Percentiles rank a stretch among this genome's conserved stretches.
Conservation (phyloP, 2,113 vertebrate genomes). For the Notechis scutatus region DNA sequence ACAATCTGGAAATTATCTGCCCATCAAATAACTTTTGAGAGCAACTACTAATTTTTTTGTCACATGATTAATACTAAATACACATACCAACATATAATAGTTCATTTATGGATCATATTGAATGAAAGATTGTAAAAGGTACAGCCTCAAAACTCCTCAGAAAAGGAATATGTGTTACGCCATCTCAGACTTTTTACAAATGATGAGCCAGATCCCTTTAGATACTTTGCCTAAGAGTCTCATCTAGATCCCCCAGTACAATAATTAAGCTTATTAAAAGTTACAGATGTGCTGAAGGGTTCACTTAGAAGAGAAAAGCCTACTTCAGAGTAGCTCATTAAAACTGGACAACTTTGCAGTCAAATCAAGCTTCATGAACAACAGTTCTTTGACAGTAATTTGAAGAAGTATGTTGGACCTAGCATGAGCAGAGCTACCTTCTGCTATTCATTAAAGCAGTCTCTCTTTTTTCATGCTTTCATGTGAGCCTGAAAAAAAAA, state of each 20-base stretch:
- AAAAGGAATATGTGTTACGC: not conserved
- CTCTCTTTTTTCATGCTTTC: not conserved
- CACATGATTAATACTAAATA: not conserved
- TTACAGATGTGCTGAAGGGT: not conserved
- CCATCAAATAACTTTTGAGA: not conserved
- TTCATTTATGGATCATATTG: not conserved
- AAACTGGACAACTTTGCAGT: not conserved
- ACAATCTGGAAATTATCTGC: slow-evolving; percentile 29
- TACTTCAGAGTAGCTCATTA: not conserved
- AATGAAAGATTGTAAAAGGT: not conserved
- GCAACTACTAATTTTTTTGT: not conserved
- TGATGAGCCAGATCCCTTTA: not conserved
- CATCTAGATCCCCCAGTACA: not conserved
- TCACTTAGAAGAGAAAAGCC: not conserved
- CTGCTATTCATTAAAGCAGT: not conserved
- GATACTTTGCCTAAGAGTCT: not conserved
- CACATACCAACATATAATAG: not conserved
- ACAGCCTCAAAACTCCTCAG: not conserved
- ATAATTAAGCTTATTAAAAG: not conserved
- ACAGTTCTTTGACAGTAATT: not conserved
- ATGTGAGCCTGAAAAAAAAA: not conserved
- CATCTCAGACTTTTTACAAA: not conserved
- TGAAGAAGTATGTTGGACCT: not conserved
- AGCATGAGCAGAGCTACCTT: not conserved
- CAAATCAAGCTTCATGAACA: not conserved